Base-by-base conservation (phyloP, 2,888 invertebrate genomes). In the Trichogramma evanescens region DNA sequence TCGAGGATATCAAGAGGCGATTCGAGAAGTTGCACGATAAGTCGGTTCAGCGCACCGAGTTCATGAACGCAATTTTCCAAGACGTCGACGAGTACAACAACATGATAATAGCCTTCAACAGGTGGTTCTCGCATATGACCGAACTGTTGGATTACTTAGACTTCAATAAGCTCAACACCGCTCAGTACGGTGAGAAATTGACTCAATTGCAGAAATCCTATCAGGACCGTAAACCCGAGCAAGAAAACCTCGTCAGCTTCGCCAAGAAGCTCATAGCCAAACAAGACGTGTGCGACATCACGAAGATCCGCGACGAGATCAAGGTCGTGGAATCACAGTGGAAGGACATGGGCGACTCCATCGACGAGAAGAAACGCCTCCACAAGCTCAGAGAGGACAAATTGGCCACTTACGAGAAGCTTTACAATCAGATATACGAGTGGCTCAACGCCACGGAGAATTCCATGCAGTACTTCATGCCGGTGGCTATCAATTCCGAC, bases 201-300 rank as follows among this genome's bases (percentile, higher is more conserved):
- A 76, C 79, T 0, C 84, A 84, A 53, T 74, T 88, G 54, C 81
- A 82, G 6, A 80, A 81, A 13, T 83, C 83, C 67, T 83, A 88
- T 71, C 82, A 82, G 44, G 80, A 81, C 50, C 78, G 80, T 55
- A 75, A 79, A 6, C 78, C 79, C 9, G 69, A 66, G 50, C 87
- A 89, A 64, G 94, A 94, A 66, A 88, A 89, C 66, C 87, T 91
- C 64, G 83, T 94, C 6, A 83, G 85, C n/a, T 85, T 84, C 66
- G 94, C 94, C 57, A 92, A 90, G 73, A 87, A 86, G 56, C 80
- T 95, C 59, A 84, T 93, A 55, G 80, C 87, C 7, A 89, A 91
- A 80, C 91, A 93, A 68, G 94, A 95, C 71, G 89, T 94, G 51
- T 93, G 93, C 0, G 95, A 95, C 73, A 91, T 91, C 0, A 88